phyloP scores from a whole-genome alignment of 2,113 vertebrate species.

The Xiphophorus couchianus region DNA sequence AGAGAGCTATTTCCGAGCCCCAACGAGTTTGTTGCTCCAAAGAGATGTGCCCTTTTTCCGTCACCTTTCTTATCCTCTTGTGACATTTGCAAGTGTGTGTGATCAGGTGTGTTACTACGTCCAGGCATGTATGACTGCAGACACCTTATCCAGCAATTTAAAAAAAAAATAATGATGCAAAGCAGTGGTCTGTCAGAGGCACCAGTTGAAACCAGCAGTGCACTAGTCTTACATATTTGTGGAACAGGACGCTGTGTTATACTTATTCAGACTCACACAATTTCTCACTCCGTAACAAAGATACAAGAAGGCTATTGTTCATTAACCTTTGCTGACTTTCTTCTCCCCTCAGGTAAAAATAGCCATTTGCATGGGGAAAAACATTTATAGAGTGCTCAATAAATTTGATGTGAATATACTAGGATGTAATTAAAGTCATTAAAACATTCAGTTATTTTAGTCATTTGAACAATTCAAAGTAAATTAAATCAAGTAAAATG shows the following conservation, averaged over 20 bases:
- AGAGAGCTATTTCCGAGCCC: slow-evolving; percentile 74
- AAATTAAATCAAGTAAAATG: no score
- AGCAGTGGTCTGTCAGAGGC: slow-evolving; percentile 43
- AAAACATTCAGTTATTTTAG: no score
- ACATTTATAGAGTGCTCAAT: no score
- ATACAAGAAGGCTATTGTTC: slow-evolving; percentile 39
- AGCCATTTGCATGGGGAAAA: no score
- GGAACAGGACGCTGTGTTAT: background rate
- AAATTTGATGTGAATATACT: no score
- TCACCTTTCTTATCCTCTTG: slow-evolving; percentile 53
- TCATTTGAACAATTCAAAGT: no score
- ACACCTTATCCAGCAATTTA: slow-evolving; percentile 37
- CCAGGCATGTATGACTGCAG: slow-evolving; percentile 51
- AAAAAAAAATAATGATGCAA: slow-evolving; percentile 27
- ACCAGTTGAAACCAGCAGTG: slow-evolving; percentile 32
- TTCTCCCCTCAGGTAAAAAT: slow-evolving; percentile 6
- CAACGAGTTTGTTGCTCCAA: slow-evolving; percentile 49
- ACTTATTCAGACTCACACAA: slow-evolving; percentile 3
- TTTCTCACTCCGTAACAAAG: background rate
- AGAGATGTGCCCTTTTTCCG: slow-evolving; percentile 58
- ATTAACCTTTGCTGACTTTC: slow-evolving; percentile 45
- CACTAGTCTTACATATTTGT: slow-evolving; percentile 10
- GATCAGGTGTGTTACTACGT: slow-evolving; percentile 15
- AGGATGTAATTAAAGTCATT: no score
- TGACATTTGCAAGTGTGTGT: slow-evolving; percentile 10